These are phyloP conservation scores for Atrina japonica DNA, from an alignment of 2,888 invertebrate genomes.

Conservation along the genomic window DNA sequence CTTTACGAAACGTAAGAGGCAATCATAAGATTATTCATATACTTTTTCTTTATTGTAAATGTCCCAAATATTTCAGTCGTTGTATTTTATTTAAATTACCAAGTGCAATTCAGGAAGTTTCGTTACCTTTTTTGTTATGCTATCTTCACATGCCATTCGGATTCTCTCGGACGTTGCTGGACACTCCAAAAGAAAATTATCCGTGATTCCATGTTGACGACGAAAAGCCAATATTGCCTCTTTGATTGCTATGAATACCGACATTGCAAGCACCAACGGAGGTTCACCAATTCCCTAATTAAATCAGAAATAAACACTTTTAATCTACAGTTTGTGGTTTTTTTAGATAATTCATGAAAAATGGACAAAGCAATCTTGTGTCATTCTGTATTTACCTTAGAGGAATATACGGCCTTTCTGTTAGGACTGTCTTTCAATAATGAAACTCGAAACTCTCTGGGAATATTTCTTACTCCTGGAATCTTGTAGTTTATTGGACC, in stretches of 20 bases:
- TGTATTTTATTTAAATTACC: too few relatives aligned
- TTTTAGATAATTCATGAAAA: background rate
- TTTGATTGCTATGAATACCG: constrained; percentile 67
- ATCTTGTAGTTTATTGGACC: constrained; percentile 38
- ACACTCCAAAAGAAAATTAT: constrained; percentile 85
- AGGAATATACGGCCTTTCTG: constrained; percentile 32
- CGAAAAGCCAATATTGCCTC: constrained; percentile 65
- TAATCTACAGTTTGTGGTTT: background rate
- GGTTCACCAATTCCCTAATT: constrained; percentile 71
- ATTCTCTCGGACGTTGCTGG: constrained; percentile 94
- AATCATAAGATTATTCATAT: too few relatives aligned
- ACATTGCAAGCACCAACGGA: constrained; percentile 63
- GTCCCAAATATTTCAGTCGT: too few relatives aligned
- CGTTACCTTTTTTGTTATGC: constrained; percentile 73
- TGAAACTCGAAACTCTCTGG: constrained; percentile 34
- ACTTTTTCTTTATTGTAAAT: too few relatives aligned
- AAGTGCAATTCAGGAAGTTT: too few relatives aligned
- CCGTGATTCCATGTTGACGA: constrained; percentile 54
- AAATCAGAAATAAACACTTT: background rate
- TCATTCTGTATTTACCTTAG: constrained; percentile 22
- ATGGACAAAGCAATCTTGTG: background rate
- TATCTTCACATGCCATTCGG: constrained; percentile 92
- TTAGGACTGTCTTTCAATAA: constrained; percentile 32
- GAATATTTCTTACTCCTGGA: constrained; percentile 34
- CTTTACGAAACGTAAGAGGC: too few relatives aligned